Base-by-base conservation (phyloP, 2,888 invertebrate species). In the Protonemura montana region DNA sequence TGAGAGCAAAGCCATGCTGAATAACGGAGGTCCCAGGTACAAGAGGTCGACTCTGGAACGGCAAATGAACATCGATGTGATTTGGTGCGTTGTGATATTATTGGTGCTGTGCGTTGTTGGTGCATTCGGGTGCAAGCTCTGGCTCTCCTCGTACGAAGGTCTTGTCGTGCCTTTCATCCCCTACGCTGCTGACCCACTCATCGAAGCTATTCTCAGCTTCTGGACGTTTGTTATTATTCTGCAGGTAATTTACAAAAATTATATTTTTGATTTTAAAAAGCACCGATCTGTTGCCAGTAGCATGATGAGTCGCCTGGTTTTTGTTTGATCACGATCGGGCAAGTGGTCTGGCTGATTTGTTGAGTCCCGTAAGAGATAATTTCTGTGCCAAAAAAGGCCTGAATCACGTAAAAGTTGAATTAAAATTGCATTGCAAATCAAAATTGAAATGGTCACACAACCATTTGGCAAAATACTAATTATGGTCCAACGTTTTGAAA, bases 1-100 rank as follows among this genome's bases (percentile, higher is more conserved):
- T 91, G 99, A 99, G 93, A 98, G 98, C 25, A 99, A 99, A 92
- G 97, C 98, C 26, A 97, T 99, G 97, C 94, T 99, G 88, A 99
- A 99, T 92, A 99, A 98, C 91, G 97, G 98, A 88, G 98, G 98
- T 80, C 98, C 98, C 87, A 94, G 98, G 82, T 97, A 96, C 92
- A 99, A 98, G 92, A 94, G 98, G 89, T 98, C 98, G 86, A 95
- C 95, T 88, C 93, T 99, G 89, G 99, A 99, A 92, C 94, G 95
- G 88, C 95, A 96, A 91, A 98, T 99, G 96, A 99, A 99, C 92
- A 95, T 96, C 89, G 98, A 98, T 92, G 97, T 99, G 87, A 95
- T 98, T 90, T 98, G 98, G 98, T 99, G 98, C 93, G 97, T 99
- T 89, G 93, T 98, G 89, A 96, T 98, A 89, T 93, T 99, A 89